Evolutionary conservation across 2,797 vertebrate species (phyloP), one percentile per base, ranked within the genome.

Genomic region (Danio tinwini): DNA sequence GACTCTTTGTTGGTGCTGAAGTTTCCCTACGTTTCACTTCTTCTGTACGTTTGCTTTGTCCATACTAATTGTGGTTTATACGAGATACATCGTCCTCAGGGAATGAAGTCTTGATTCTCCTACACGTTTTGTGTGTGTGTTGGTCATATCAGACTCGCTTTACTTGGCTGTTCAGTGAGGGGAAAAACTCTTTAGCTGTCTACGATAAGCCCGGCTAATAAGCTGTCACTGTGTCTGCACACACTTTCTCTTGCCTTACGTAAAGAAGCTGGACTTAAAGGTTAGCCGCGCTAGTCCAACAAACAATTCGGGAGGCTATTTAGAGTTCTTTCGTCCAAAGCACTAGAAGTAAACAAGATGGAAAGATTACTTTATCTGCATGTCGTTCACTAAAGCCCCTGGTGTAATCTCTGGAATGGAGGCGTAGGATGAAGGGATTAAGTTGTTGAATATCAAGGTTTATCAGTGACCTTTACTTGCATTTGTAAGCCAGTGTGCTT

Each of bases 351-450:
- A 61, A 78, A 61, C 76, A 70, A 8, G 55, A 78, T 78, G 13
- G 1, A 40, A 16, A 70, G 65, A 78, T 78, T 78, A 59, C 65
- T 78, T 70, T 70, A 70, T 70, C 55, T 29, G 12, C 13, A 44
- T 61, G 55, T 69, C 52, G 49, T 44, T 78, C 56, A 40, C 39
- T 50, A 69, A 70, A 19, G 7, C 47, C 7, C 65, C 64, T 50
- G 6, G 45, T 1, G 13, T 71, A 78, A 78, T 71, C 68, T 71
- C 39, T 1, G 2, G 12, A 62, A 52, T 42, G 53, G 17, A 72
- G n/a, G 63, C 58, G 3, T 39, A 74, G 84, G 81, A 88, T 83
- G 70, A 82, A 87, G 84, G 78, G 73, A 75, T 77, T 77, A 82
- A 75, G 49, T 76, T 76, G 83, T 19, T 74, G 71, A 71, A 45